Base-by-base conservation (phyloP, 2,797 vertebrate genomes). In the Philypnodon macrostomus region DNA sequence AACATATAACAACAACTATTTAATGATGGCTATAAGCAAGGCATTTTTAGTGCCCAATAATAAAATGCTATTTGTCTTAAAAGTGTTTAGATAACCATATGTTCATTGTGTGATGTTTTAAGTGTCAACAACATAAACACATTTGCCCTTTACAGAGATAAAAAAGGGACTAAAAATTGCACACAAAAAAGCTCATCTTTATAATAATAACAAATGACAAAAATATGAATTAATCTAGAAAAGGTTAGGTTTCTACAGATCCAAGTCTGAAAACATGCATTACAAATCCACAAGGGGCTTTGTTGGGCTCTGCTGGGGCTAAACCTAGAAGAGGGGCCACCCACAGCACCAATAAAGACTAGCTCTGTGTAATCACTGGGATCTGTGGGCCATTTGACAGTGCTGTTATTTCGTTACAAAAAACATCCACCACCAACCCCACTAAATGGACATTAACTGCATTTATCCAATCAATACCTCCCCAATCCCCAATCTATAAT, bases 401-500 rank as follows among this genome's bases (percentile, higher is more conserved):
- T 39, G 54, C 40, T 16, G 19, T 34, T 49, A 17, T 55, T 46
- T 52, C 50, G 41, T 58, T 45, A 57, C 42, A 50, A 34, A 58
- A 46, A 31, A 4, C 4, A 3, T 11, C 10, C 5, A 42, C 21
- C 36, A 27, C 14, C 38, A 7, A 4, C 31, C 29, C 21, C 26
- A n/a, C 44, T 38, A 31, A 46, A 38, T 39, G 21, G 26, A 33
- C 45, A 50, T 39, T 58, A 36, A 39, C 13, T 5, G 18, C 11
- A 37, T 33, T 56, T 34, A 46, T 40, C 18, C 31, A 36, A 66
- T 65, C 58, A 65, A 63, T 54, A 60, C 24, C n/a, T 14, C 33
- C 17, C 54, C 51, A 60, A 62, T 27, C 40, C 44, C 56, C 54
- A 45, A 67, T 73, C 57, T 58, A 56, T 47, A 64, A 69, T 63